phyloP scores from a whole-genome alignment of 2,888 invertebrate genomes.

The Chloroclystis v-ata region DNA sequence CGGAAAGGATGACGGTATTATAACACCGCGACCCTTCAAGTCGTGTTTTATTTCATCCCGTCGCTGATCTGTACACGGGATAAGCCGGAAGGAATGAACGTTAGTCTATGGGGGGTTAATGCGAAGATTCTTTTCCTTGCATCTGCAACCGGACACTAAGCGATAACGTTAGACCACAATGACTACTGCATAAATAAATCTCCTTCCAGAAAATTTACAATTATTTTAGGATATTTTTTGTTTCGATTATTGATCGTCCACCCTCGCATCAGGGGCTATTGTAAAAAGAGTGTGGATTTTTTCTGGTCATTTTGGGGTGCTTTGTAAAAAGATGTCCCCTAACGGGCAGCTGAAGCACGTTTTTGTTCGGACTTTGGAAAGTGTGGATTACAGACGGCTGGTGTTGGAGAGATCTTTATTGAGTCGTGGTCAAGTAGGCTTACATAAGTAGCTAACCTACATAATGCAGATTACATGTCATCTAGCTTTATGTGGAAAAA shows the following conservation, averaged over 20 bases:
- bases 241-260: slow-evolving; percentile 69
- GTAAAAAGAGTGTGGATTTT: slow-evolving; percentile 67
- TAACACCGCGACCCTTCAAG: too few relatives aligned
- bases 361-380: slow-evolving; percentile 36
- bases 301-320: slow-evolving; percentile 69
- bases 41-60: too few relatives aligned
- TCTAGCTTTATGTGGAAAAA: not conserved
- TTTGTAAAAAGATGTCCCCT: slow-evolving; percentile 71
- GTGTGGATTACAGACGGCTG: slow-evolving; percentile 46
- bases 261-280: slow-evolving; percentile 69
- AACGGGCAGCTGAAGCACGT: slow-evolving; percentile 61
- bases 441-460: slow-evolving; percentile 2
- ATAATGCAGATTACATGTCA: not conserved
- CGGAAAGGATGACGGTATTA: too few relatives aligned
- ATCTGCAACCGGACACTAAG: slow-evolving; percentile 72
- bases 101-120: too few relatives aligned
- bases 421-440: slow-evolving; percentile 17
- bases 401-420: slow-evolving; percentile 11
- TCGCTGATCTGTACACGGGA: too few relatives aligned
- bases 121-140: slow-evolving; percentile 39
- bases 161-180: slow-evolving; percentile 61
- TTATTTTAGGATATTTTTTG: slow-evolving; percentile 67
- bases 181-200: slow-evolving; percentile 72
- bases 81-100: too few relatives aligned
- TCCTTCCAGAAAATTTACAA: slow-evolving; percentile 67